Evolutionary conservation across 2,113 vertebrate species (phyloP).

Genomic region (Brachirus orientalis): DNA sequence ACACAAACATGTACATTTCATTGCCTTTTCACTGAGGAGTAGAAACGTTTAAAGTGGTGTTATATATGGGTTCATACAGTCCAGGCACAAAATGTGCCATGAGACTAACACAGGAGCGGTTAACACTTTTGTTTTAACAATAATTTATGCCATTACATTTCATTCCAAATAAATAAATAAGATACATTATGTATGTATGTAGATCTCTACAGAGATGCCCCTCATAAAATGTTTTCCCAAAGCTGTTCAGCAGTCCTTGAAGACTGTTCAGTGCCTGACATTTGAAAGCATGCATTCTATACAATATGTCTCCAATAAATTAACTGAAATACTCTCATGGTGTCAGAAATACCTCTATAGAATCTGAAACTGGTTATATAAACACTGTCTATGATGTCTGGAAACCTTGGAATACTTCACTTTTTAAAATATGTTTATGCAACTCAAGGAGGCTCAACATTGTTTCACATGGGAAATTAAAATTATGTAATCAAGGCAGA

Average conservation of each 20-base stretch:
- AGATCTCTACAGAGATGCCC: no score
- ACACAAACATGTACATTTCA: conserved; percentile 2
- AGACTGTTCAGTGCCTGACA: neutral
- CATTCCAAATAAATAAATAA: neutral
- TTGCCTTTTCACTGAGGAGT: neutral
- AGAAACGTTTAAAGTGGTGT: neutral
- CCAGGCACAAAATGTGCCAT: neutral
- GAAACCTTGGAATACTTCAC: conserved; percentile 18
- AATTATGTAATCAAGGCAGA: conserved; percentile 26
- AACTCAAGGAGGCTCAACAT: conserved; percentile 9
- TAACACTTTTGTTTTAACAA: neutral
- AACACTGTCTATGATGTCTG: conserved; percentile 30
- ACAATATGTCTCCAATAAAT: conserved; percentile 13
- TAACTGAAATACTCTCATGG: neutral
- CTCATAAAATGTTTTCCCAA: conserved; percentile 13
- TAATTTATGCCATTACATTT: neutral
- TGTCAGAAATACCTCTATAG: neutral
- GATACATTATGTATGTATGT: no score
- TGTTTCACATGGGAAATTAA: conserved; percentile 13
- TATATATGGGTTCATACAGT: neutral
- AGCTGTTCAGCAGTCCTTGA: conserved; percentile 3
- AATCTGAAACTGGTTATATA: conserved; percentile 19
- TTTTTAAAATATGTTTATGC: neutral
- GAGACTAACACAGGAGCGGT: neutral
- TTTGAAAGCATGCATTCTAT: conserved; percentile 12